A percentile compares a stretch with the other conserved stretches of the same genome.
phyloP scores from a whole-genome alignment of 1,140 invertebrate genomes.

The Mycetomoellerius zeteki region DNA sequence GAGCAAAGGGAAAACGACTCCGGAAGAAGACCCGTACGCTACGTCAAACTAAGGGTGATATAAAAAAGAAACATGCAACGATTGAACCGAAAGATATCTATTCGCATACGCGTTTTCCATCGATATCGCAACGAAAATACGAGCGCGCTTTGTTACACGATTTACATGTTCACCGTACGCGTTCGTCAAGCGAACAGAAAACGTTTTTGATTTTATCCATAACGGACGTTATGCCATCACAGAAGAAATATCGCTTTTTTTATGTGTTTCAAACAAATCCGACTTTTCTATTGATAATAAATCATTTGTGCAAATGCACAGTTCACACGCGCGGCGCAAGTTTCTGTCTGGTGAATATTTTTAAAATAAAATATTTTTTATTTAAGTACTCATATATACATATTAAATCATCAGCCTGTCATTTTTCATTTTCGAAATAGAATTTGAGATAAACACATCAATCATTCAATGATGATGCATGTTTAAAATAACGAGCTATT shows the following conservation, averaged over 20 bases:
- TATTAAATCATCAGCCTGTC: slow-evolving; percentile 31
- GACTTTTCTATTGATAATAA: slow-evolving; percentile 55
- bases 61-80: slow-evolving; percentile 43
- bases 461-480: slow-evolving; percentile 6
- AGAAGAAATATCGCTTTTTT: slow-evolving; percentile 48
- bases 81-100: slow-evolving; percentile 45
- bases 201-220: slow-evolving; percentile 61
- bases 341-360: neutral
- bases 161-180: slow-evolving; percentile 40
- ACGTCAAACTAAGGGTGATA: slow-evolving; percentile 36
- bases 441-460: slow-evolving; percentile 2
- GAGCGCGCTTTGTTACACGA: slow-evolving; percentile 46
- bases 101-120: slow-evolving; percentile 39
- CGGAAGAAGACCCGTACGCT: slow-evolving; percentile 30
- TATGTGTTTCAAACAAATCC: slow-evolving; percentile 30
- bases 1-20: slow-evolving; percentile 47
- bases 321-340: neutral
- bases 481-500: slow-evolving; percentile 10
- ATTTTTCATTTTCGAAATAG: slow-evolving; percentile 28
- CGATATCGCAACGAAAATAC: slow-evolving; percentile 49
- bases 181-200: slow-evolving; percentile 47
- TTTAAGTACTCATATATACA: neutral
- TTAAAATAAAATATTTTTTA: slow-evolving; percentile 26
- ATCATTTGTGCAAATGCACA: slow-evolving; percentile 24
- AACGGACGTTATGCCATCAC: slow-evolving; percentile 38